Base-by-base conservation (phyloP, 2,888 invertebrate species). In the Dromius quadrimaculatus region DNA sequence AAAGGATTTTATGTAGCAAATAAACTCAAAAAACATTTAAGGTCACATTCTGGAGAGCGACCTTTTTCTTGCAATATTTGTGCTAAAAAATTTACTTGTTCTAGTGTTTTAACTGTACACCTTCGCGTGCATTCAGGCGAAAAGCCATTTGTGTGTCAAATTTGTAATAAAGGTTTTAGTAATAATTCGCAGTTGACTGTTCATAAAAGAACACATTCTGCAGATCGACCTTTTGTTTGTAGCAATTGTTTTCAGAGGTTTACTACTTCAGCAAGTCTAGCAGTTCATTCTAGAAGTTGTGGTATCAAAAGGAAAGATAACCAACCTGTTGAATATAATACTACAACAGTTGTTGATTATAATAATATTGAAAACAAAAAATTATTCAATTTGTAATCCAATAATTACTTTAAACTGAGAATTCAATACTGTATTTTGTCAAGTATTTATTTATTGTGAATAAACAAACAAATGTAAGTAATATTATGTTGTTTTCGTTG, bases 31-130 rank as follows among this genome's bases (percentile, higher is more conserved):
- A 81, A 81, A 68, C 81, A 81, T 73, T 77, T 79, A 72, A 76
- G 80, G 17, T 79, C 78, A 11, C 80, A 81, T 61, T 79, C 79
- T 9, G 81, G 80, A 15, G 81, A 81, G 73, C 74, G 78, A 28
- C 80, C 80, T 0, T 80, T 78, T 72, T 78, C 78, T 63, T 81
- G 81, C 71, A 74, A 72, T 8, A 68, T 74, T 9, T 76, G 76
- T 66, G 66, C 73, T 8, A 76, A 76, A 72, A 72, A 74, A 20
- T 76, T 76, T 38, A 74, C 75, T 1, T 76, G 74, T 65, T 72
- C 74, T 1, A 74, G 75, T 54, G 75, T 75, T 8, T 71, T 76
- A 71, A 76, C 74, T 22, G 73, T 76, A 3, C 76, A 76, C 65
- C 64, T 74, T 28, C 59, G 76, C 3, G 74, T 72, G 9, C 76